Evolutionary conservation across 2,888 invertebrate species (phyloP).

Genomic region (Meiosimyza platycephala): DNA sequence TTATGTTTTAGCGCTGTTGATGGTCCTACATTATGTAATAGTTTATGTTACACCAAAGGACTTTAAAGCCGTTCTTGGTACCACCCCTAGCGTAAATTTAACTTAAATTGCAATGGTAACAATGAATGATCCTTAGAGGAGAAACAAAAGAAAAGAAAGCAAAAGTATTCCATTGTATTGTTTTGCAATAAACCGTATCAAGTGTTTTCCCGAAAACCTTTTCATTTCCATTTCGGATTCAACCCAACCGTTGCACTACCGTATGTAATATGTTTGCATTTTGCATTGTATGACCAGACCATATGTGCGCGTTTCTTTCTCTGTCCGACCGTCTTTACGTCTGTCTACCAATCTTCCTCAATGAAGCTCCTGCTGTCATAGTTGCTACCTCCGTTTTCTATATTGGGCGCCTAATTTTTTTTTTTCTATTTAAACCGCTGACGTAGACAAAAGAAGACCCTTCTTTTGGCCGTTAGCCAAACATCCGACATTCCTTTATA

Average conservation of each 20-base stretch:
- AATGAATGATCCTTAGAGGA: neutral
- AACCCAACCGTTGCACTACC: neutral
- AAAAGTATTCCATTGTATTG: neutral
- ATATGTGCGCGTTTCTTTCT: constrained; percentile 21
- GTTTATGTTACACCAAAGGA: constrained; percentile 19
- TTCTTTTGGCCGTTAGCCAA: constrained; percentile 8
- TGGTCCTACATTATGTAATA: constrained; percentile 57
- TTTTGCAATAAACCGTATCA: constrained; percentile 1
- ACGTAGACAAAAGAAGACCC: no score
- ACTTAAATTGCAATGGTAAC: neutral
- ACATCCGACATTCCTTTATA: neutral
- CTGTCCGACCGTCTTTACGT: neutral
- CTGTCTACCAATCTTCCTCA: neutral
- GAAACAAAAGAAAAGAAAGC: neutral
- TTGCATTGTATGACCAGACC: constrained; percentile 11
- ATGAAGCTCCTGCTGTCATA: no score
- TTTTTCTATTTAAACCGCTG: no score
- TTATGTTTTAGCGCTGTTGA: constrained; percentile 35
- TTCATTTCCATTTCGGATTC: neutral
- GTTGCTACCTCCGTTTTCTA: no score
- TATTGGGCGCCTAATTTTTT: no score
- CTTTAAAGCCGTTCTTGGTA: neutral
- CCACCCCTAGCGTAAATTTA: constrained; percentile 20
- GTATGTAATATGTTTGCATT: neutral
- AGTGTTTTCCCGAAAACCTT: constrained; percentile 26